Evolutionary conservation across 1,140 invertebrate species (phyloP).

Genomic region (Zaprionus ornatus): DNA sequence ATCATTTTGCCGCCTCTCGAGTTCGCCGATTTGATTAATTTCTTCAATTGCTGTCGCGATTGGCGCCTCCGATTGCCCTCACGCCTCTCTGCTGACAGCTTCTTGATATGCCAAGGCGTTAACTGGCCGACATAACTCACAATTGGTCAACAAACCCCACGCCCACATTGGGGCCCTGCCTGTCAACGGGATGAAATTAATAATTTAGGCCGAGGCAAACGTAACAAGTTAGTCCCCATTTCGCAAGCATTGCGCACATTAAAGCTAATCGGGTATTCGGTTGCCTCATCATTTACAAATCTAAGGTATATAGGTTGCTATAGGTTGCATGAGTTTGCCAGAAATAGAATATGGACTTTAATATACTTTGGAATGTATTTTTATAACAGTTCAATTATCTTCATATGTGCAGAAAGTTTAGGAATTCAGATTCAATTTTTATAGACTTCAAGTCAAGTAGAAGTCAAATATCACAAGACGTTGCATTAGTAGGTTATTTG

Average conservation of each 20-base stretch:
- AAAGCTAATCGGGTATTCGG: not conserved
- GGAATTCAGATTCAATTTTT: no score
- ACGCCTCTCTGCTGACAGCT: not conserved
- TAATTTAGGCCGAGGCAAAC: not conserved
- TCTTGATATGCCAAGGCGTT: conserved; percentile 61
- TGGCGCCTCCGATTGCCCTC: conserved; percentile 55
- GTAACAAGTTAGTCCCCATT: not conserved
- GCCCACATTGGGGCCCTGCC: not conserved
- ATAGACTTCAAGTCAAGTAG: no score
- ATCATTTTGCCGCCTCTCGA: conserved; percentile 62
- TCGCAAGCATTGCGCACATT: not conserved
- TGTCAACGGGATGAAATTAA: conserved; percentile 6
- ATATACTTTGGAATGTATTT: no score
- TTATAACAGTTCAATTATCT: no score
- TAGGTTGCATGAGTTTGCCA: not conserved
- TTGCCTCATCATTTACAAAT: not conserved
- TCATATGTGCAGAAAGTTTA: no score
- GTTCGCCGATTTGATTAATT: conserved; percentile 74
- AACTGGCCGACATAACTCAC: conserved; percentile 64
- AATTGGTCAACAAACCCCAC: conserved; percentile 45
- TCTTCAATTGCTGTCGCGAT: conserved; percentile 67
- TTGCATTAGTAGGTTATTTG: no score
- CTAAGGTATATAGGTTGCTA: no score
- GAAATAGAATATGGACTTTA: not conserved
- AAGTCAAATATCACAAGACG: no score